Evolutionary conservation across 2,888 invertebrate species (phyloP).

Genomic region (Morpho deidamia): DNA sequence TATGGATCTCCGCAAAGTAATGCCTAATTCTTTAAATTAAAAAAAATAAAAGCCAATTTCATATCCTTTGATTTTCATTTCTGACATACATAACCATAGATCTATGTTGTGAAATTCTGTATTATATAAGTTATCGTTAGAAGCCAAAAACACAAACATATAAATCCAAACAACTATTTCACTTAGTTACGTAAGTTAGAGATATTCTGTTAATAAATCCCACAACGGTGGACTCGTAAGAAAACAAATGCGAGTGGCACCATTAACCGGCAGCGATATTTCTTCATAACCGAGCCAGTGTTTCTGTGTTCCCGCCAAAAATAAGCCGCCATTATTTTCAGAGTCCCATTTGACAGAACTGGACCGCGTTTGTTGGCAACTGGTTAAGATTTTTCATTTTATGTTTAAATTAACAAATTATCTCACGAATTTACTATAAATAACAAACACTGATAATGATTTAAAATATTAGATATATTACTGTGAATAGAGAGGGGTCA

Average conservation of each 20-base stretch:
- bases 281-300: slow-evolving; percentile 46
- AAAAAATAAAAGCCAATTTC: no score
- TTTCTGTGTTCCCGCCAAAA: slow-evolving; percentile 57
- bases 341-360: slow-evolving; percentile 61
- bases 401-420: slow-evolving; percentile 24
- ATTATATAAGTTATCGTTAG: neutral
- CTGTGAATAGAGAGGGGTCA: no score
- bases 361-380: slow-evolving; percentile 58
- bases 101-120: neutral
- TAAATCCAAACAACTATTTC: slow-evolving; percentile 6
- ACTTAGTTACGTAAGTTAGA: slow-evolving; percentile 9
- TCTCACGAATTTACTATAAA: slow-evolving; percentile 24
- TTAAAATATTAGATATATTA: no score
- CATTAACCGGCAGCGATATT: slow-evolving; percentile 40
- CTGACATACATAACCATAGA: no score
- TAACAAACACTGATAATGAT: neutral
- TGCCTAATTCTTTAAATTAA: no score
- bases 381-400: slow-evolving; percentile 24
- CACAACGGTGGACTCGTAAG: slow-evolving; percentile 29
- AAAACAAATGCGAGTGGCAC: slow-evolving; percentile 33
- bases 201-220: slow-evolving; percentile 18
- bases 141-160: neutral
- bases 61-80: no score
- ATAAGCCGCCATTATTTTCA: slow-evolving; percentile 64
- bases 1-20: no score